Conservation (phyloP, 2,888 invertebrate species). For the Agrypnus murinus region DNA sequence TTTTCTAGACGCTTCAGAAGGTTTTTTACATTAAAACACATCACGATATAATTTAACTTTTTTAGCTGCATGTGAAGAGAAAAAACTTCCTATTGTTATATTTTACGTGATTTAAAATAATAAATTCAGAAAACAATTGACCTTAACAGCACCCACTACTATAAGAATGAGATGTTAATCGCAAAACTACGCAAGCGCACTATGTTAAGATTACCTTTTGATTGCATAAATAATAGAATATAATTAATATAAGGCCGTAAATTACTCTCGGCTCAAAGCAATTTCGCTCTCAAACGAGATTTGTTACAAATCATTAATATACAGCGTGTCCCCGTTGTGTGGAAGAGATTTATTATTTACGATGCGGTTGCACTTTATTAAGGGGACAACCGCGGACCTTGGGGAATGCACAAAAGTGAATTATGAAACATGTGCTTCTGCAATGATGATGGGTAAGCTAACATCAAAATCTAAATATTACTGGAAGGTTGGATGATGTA, state of each 20-base stretch:
- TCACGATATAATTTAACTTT: too few species aligned
- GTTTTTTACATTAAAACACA: too few species aligned
- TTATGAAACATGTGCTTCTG: too few species aligned
- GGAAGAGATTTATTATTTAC: constrained; percentile 16
- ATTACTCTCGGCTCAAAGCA: constrained; percentile 33
- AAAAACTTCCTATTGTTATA: neutral
- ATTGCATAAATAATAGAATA: constrained; percentile 40
- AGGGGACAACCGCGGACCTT: neutral
- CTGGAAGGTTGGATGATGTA: too few species aligned
- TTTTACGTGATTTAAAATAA: constrained; percentile 38
- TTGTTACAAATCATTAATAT: constrained; percentile 35
- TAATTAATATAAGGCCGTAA: constrained; percentile 38
- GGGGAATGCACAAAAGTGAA: too few species aligned
- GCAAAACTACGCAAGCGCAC: constrained; percentile 23
- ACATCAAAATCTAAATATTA: too few species aligned
- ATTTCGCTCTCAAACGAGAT: constrained; percentile 34
- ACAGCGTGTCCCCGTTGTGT: constrained; percentile 11
- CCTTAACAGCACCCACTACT: constrained; percentile 14
- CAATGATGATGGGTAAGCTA: too few species aligned
- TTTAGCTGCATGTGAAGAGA: too few species aligned
- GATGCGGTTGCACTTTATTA: neutral
- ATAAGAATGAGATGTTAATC: constrained; percentile 28
- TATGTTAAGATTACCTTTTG: constrained; percentile 35
- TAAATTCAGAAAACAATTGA: constrained; percentile 37
- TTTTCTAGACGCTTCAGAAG: too few species aligned